Conservation (phyloP, 2,888 invertebrate genomes). For the Xylophagus ater region DNA sequence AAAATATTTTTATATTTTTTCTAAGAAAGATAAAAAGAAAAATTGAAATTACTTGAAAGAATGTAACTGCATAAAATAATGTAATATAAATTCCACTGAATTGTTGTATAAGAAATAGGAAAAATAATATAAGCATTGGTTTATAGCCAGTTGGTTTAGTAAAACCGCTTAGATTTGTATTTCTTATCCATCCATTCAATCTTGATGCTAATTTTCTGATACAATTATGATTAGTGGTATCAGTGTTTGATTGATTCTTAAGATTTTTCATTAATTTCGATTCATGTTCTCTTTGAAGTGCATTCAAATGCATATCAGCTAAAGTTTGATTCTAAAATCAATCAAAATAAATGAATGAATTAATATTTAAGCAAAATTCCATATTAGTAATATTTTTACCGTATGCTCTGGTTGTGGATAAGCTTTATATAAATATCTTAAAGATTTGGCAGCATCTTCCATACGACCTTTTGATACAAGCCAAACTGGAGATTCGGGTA, state of each 20-base stretch:
- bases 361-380: neutral
- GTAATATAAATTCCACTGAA: constrained; percentile 51
- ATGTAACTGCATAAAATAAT: constrained; percentile 48
- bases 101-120: constrained; percentile 48
- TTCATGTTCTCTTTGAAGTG: constrained; percentile 44
- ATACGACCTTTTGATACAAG: constrained; percentile 44
- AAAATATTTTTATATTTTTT: neutral
- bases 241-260: constrained; percentile 14
- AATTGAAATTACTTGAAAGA: constrained; percentile 40
- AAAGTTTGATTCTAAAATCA: constrained; percentile 30
- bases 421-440: constrained; percentile 42
- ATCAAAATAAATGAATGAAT: neutral
- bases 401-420: constrained; percentile 40
- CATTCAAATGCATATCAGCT: constrained; percentile 43
- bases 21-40: neutral
- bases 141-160: constrained; percentile 48
- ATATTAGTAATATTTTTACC: constrained; percentile 22
- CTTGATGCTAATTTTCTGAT: constrained; percentile 11
- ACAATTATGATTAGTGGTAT: too few relatives aligned
- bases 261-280: constrained; percentile 38
- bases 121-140: constrained; percentile 44
- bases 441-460: constrained; percentile 44
- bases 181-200: constrained; percentile 17
- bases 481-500: constrained; percentile 51
- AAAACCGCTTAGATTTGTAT: constrained; percentile 38